Evolutionary conservation across 2,888 invertebrate species (phyloP), one percentile per base, ranked within the genome.

Genomic region (Drosophila pegasa): DNA sequence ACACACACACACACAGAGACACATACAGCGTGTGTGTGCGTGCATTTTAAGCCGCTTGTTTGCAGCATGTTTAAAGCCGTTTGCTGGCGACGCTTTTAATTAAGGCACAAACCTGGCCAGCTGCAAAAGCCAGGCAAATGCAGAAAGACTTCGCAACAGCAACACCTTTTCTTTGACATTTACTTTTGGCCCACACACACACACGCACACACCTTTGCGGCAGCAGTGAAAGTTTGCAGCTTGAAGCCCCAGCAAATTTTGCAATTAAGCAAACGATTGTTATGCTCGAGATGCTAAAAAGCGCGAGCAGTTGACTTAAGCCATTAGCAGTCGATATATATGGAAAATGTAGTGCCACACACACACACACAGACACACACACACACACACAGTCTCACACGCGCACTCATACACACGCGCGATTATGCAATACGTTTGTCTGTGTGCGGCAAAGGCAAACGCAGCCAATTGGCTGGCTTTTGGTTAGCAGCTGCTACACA

Each of bases 381-480:
- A 43, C 18, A 38, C 9, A 43, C 4, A 33, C 12, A 33, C 18
- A 20, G 29, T 25, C 38, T 37, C 18, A 43, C 27, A 33, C 50
- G 22, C 33, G 41, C 29, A 54, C 33, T 20, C 9, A 43, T n/a
- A 48, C 43, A 40, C 25, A 20, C 14, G n/a, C 20, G 16, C 6
- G 14, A 69, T 70, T 76, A 71, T 68, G 79, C 71, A 78, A 80
- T 61, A 31, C 25, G 45, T 27, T 33, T 37, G 56, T 33, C 16
- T 27, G 38, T 37, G 56, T 33, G 18, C 40, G 38, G 56, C 35
- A 35, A 40, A 50, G 59, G 41, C 59, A 69, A 67, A 54, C 25
- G 75, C 71, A 69, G 71, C 66, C 57, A 88, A 88, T 85, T 88
- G 85, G 85, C 66, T 79, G 71, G 68, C 74, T 76, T 67, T 88